phyloP scores from a whole-genome alignment of 2,888 invertebrate genomes.

The Dynastes grantii region DNA sequence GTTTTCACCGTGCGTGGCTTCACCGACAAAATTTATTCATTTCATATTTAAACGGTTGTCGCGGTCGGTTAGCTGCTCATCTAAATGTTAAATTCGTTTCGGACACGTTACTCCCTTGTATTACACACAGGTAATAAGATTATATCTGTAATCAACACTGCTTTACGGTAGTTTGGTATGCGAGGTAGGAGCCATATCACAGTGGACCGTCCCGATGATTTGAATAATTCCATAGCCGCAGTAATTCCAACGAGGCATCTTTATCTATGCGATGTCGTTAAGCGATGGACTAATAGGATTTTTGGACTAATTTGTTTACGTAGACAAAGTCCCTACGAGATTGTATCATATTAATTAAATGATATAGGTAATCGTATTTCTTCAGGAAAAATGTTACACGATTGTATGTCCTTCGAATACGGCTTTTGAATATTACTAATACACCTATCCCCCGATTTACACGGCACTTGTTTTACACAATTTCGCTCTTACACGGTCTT shows the following conservation, averaged over 20 bases:
- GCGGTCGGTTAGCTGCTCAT: slow-evolving; percentile 53
- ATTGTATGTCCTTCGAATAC: too few species aligned
- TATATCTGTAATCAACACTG: slow-evolving; percentile 54
- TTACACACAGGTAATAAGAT: slow-evolving; percentile 57
- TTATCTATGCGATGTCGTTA: slow-evolving; percentile 27
- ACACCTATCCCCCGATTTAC: too few species aligned
- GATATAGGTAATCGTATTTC: slow-evolving; percentile 10
- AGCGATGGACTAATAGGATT: slow-evolving; percentile 31
- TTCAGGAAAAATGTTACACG: neutral
- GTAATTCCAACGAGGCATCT: slow-evolving; percentile 24
- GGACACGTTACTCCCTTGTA: slow-evolving; percentile 55
- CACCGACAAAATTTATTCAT: slow-evolving; percentile 55
- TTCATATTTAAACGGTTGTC: slow-evolving; percentile 57
- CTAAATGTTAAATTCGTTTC: slow-evolving; percentile 56
- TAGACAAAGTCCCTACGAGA: neutral
- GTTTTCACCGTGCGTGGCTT: neutral
- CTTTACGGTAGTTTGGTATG: slow-evolving; percentile 50
- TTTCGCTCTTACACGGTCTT: too few species aligned
- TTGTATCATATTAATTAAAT: slow-evolving; percentile 10
- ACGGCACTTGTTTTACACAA: too few species aligned
- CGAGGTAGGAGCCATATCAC: slow-evolving; percentile 31
- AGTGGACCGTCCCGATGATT: slow-evolving; percentile 30
- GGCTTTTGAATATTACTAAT: too few species aligned
- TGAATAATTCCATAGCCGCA: slow-evolving; percentile 26
- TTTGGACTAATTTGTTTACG: slow-evolving; percentile 25